phyloP scores from a whole-genome alignment of 2,797 vertebrate species.

The Megaceryle alcyon region DNA sequence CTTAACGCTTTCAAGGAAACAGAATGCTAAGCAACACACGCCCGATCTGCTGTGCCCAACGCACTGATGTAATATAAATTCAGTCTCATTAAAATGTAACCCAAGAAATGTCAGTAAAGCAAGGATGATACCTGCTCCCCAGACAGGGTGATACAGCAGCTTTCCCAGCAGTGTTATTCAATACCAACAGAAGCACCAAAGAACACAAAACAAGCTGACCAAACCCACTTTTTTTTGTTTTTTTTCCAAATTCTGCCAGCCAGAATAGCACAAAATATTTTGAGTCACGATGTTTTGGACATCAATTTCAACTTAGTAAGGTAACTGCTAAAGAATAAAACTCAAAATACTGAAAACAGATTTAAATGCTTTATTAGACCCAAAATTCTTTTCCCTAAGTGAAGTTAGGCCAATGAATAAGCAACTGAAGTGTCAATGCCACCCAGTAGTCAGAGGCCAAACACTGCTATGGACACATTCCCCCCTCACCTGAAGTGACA shows the following conservation, averaged over 20 bases:
- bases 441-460: not conserved
- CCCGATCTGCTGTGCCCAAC: not conserved
- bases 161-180: constrained; percentile 17
- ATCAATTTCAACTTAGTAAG: not conserved
- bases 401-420: not conserved
- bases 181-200: not conserved
- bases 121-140: not conserved
- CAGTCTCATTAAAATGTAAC: not conserved
- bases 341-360: not conserved
- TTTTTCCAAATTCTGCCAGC: not conserved
- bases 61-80: not conserved
- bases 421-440: accelerated
- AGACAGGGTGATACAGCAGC: not conserved
- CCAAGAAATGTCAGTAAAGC: not conserved
- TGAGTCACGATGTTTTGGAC: not conserved
- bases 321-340: not conserved
- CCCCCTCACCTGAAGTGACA: not conserved
- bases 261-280: not conserved
- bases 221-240: not conserved
- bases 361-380: not conserved
- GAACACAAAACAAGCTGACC: not conserved
- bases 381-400: not conserved
- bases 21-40: not conserved
- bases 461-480: not conserved
- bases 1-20: not conserved